Evolutionary conservation across 2,797 vertebrate species (phyloP).

Genomic region (Staurois parvus): DNA sequence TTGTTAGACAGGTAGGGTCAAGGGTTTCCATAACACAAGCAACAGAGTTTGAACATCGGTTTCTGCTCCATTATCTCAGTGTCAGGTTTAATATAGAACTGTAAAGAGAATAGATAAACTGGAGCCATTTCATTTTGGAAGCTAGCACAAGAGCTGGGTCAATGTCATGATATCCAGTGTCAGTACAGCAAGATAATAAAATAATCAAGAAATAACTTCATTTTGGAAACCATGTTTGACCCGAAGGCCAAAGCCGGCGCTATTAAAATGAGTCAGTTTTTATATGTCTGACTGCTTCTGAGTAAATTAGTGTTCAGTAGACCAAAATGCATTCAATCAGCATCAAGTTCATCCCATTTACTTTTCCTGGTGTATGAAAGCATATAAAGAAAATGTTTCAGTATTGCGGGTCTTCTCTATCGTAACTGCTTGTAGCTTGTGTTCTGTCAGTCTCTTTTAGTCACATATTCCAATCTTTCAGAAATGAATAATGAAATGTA

Average conservation of each 20-base stretch:
- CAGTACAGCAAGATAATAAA: slow-evolving; percentile 26
- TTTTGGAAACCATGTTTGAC: slow-evolving; percentile 1
- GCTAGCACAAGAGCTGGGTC: neutral
- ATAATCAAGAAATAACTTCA: slow-evolving; percentile 4
- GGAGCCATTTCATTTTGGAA: slow-evolving; percentile 1
- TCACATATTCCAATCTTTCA: too few species aligned
- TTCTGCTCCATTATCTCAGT: slow-evolving; percentile 32
- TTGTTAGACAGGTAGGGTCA: slow-evolving; percentile 29
- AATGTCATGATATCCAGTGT: slow-evolving; percentile 9
- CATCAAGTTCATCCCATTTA: neutral
- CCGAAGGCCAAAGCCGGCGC: neutral
- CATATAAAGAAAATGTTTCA: neutral
- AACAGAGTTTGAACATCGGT: slow-evolving; percentile 20
- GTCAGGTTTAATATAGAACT: slow-evolving; percentile 35
- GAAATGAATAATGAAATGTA: too few species aligned
- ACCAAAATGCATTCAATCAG: neutral
- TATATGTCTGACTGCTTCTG: neutral
- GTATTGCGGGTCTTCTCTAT: too few species aligned
- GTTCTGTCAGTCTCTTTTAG: too few species aligned
- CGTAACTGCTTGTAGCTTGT: too few species aligned
- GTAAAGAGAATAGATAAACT: neutral
- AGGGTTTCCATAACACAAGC: slow-evolving; percentile 22
- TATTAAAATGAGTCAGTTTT: neutral
- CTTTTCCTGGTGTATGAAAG: neutral
- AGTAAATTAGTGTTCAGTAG: neutral